Evolutionary conservation across 1,140 invertebrate genomes (phyloP).

Genomic region (Listronotus oregonensis): DNA sequence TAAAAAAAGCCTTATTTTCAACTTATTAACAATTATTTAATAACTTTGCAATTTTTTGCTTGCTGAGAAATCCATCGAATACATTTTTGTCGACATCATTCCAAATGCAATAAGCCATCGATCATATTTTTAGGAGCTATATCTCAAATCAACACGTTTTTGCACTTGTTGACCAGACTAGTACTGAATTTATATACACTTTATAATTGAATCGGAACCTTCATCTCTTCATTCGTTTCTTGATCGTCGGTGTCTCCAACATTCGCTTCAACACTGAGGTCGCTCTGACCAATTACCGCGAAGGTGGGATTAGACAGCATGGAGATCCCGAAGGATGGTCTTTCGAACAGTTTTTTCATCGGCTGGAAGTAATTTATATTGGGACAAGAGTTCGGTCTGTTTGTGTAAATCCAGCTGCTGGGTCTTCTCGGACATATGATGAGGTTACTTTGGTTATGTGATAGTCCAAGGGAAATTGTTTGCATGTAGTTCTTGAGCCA

Average conservation of each 20-base stretch:
- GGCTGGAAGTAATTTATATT: constrained; percentile 24
- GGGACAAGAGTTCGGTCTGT: constrained; percentile 5
- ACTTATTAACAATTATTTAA: too few species aligned
- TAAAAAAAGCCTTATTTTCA: too few species aligned
- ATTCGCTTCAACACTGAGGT: neutral
- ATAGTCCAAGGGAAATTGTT: neutral
- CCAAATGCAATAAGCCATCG: too few species aligned
- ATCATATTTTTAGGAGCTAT: too few species aligned
- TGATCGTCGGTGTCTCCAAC: neutral
- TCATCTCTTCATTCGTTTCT: neutral
- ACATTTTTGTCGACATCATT: too few species aligned
- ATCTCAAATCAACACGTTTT: too few species aligned
- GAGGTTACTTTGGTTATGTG: neutral
- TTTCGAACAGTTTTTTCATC: constrained; percentile 5
- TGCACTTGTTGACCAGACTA: too few species aligned
- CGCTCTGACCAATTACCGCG: neutral
- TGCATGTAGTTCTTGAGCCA: constrained; percentile 10
- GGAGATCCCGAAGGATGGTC: neutral
- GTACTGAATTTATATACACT: too few species aligned
- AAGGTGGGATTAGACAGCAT: neutral
- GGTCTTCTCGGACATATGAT: neutral
- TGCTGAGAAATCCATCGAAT: too few species aligned
- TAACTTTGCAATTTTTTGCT: too few species aligned
- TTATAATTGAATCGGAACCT: too few species aligned
- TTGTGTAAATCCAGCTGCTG: neutral